Conservation (phyloP, 2,797 vertebrate genomes). For the Varecia variegata region DNA sequence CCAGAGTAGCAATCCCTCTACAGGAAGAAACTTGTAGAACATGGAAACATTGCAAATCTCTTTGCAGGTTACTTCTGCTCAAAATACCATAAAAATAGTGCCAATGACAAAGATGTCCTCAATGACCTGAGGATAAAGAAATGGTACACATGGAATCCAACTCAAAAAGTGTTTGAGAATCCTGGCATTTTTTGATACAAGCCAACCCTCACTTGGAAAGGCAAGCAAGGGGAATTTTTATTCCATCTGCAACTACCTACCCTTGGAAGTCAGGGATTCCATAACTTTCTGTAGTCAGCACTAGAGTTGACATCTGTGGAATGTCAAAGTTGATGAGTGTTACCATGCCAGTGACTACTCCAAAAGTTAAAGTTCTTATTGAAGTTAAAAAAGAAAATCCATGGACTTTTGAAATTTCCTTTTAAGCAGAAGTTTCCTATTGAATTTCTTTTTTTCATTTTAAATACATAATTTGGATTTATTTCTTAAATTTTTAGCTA, state of each 20-base stretch:
- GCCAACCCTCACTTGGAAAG: neutral
- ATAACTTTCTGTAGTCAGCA: neutral
- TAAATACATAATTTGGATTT: neutral
- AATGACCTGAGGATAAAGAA: neutral
- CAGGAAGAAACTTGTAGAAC: neutral
- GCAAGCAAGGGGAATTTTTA: neutral
- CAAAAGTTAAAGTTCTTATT: slow-evolving; percentile 12
- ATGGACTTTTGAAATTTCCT: neutral
- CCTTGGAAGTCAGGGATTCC: neutral
- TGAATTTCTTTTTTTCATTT: neutral
- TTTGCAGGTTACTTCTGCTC: neutral
- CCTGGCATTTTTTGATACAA: neutral
- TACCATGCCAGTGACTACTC: neutral
- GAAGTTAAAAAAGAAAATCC: neutral
- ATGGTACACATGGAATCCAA: neutral
- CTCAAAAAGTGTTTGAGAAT: neutral
- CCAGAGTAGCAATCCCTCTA: neutral
- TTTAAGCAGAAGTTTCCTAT: neutral
- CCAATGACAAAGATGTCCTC: neutral
- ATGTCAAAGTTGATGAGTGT: neutral
- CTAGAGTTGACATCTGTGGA: neutral
- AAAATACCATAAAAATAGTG: neutral
- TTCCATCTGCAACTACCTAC: neutral
- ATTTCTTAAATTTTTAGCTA: neutral
- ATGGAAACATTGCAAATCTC: neutral